Base-by-base conservation (phyloP, 1,140 invertebrate species). In the Adelges cooleyi region DNA sequence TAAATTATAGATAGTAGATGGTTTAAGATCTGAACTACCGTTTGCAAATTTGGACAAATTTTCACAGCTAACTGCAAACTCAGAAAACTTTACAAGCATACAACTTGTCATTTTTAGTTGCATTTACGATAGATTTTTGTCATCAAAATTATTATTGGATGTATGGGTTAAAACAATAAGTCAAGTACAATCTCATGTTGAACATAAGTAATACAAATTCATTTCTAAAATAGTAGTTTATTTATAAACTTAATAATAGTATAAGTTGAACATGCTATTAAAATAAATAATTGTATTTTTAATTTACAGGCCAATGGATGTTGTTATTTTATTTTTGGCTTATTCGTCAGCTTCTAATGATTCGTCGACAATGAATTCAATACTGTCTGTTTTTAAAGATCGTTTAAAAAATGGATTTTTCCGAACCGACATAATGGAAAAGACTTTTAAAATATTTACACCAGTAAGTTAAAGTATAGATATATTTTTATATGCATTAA, bases 81-180 rank as follows among this genome's bases (percentile, higher is more conserved):
- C 40, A 46, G 42, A 44, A 2, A 44, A 53, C 49, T 51, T 65
- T 22, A 23, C 15, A 10, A 52, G 51, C 10, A 65, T 65, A 22
- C 50, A 68, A 36, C 51, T 68, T 33, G 29, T 65, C n/a, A 59
- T 67, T 23, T 68, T 68, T 29, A 65, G 23, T 38, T 27, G 51
- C 18, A 68, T 68, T 2, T 29, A 65, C 36, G 51, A 68, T 68
- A 44, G 42, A 59, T 53, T 71, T 23, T 56, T 71, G 17, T 66
- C 65, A 44, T 68, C 67, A 11, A 69, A 68, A 48, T 38, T 66
- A 38, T 56, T 71, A 22, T 65, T 69, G 2, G 67, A 68, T 27
- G 59, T 67, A 49, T 71, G 71, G 71, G 44, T 69, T 2, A 71
- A 71, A 20, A 71, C 68, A 59, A 71, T 71, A 49, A 53, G 52